Evolutionary conservation across 1,140 invertebrate genomes (phyloP).

Genomic region (Portunus trituberculatus): DNA sequence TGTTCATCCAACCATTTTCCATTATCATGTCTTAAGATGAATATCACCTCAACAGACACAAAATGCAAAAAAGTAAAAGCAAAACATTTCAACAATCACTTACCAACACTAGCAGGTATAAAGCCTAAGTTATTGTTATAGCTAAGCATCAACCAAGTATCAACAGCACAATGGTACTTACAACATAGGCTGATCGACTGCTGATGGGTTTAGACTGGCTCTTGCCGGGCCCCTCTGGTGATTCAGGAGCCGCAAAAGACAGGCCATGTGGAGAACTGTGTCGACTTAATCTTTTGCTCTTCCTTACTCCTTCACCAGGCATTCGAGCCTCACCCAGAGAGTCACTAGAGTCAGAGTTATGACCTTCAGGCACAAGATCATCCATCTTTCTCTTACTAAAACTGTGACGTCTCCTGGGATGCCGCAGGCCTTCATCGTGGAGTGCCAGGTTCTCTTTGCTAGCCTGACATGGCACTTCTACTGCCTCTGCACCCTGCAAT

Average conservation of each 20-base stretch:
- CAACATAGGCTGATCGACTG: constrained; percentile 65
- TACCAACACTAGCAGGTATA: neutral
- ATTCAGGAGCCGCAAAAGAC: constrained; percentile 57
- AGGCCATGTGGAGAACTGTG: constrained; percentile 61
- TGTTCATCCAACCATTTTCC: no score
- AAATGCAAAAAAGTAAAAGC: neutral
- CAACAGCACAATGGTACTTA: constrained; percentile 36
- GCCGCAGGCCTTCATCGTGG: neutral
- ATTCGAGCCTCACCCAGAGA: constrained; percentile 59
- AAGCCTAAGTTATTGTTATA: no score
- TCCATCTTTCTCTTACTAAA: constrained; percentile 61
- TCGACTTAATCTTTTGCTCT: constrained; percentile 73
- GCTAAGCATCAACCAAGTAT: no score
- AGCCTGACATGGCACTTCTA: neutral
- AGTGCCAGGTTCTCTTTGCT: neutral
- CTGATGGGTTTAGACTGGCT: constrained; percentile 56
- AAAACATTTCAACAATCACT: neutral
- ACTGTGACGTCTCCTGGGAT: constrained; percentile 53
- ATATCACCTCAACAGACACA: neutral
- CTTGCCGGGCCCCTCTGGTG: constrained; percentile 57
- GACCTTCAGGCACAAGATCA: constrained; percentile 59
- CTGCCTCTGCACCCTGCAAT: neutral
- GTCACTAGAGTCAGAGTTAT: constrained; percentile 70
- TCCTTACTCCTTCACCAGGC: constrained; percentile 63
- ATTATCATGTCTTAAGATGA: no score